Evolutionary conservation across 2,113 vertebrate genomes (phyloP).

Genomic region (Entomyzon cyanotis): DNA sequence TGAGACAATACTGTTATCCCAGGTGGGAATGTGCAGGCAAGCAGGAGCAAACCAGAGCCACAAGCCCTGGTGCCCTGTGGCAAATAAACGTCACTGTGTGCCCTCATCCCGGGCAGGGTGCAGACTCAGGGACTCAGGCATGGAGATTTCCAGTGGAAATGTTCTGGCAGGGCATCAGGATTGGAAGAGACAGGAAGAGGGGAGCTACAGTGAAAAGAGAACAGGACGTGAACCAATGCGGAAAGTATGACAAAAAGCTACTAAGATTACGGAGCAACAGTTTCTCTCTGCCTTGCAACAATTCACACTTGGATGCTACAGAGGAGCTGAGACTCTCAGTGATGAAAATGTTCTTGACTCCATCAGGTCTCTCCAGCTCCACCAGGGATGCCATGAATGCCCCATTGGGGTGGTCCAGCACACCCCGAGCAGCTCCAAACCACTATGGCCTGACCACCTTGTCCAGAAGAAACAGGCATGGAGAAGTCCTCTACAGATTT

Average conservation of each 20-base stretch:
- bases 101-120: not conserved
- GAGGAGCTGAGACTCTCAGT: not conserved
- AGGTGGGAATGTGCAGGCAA: conserved; percentile 7
- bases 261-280: not conserved
- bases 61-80: not conserved
- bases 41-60: not conserved
- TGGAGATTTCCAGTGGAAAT: not conserved
- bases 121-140: not conserved
- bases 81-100: not conserved
- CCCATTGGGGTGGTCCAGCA: not conserved
- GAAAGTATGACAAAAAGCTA: not conserved
- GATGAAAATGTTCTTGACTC: no score
- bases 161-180: not conserved
- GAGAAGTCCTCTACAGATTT: not conserved
- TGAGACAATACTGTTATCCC: conserved; percentile 65
- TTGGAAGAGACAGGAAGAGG: not conserved
- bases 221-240: not conserved
- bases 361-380: not conserved
- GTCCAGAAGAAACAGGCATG: not conserved
- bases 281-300: not conserved
- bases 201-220: not conserved
- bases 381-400: fast-evolving
- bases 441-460: not conserved
- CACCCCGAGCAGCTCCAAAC: fast-evolving
- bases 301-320: not conserved